Conservation (phyloP, 2,797 vertebrate genomes). For the Ciconia nigra region DNA sequence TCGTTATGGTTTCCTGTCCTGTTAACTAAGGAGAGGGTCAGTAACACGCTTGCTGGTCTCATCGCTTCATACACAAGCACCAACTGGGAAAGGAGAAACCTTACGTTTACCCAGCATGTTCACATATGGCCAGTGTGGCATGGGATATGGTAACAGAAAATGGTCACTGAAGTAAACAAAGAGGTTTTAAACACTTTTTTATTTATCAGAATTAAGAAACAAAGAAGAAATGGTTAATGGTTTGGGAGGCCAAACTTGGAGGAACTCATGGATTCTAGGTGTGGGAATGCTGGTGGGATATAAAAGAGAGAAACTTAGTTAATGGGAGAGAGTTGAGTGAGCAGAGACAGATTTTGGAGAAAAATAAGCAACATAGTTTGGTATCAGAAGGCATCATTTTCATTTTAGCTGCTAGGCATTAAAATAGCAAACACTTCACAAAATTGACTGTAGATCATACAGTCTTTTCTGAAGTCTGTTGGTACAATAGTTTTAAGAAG, state of each 20-base stretch:
- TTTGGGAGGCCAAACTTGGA: not conserved
- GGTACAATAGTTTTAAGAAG: not conserved
- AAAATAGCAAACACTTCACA: not conserved
- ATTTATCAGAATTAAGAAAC: not conserved
- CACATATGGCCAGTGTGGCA: accelerated
- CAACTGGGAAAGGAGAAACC: not conserved
- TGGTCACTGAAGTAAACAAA: not conserved
- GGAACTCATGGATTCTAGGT: not conserved
- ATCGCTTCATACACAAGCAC: accelerated
- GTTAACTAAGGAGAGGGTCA: not conserved
- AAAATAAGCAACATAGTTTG: not conserved
- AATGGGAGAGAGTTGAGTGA: not conserved
- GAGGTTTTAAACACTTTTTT: not conserved
- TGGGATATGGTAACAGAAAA: not conserved
- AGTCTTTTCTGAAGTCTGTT: not conserved
- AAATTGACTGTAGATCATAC: not conserved
- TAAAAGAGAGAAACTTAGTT: not conserved
- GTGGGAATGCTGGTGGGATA: not conserved
- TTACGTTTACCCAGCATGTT: accelerated
- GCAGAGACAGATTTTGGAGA: not conserved
- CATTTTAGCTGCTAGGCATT: not conserved
- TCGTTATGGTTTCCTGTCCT: not conserved
- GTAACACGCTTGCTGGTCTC: accelerated
- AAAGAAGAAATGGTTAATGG: accelerated
- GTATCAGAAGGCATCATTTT: not conserved